Base-by-base conservation (phyloP, 1,140 invertebrate species). In the Ephestia elutella region DNA sequence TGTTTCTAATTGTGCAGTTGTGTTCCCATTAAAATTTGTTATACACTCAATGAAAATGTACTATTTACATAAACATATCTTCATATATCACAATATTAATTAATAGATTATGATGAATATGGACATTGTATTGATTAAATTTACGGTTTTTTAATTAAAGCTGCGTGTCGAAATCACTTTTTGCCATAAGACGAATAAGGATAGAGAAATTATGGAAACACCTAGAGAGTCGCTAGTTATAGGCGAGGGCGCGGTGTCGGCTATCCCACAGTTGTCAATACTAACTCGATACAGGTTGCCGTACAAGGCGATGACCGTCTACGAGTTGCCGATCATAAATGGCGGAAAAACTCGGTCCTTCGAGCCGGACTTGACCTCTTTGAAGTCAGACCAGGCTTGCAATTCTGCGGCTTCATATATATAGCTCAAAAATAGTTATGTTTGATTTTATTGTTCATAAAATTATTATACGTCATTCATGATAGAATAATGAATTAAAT, bases 211-310 rank as follows among this genome's bases (percentile, higher is more conserved):
- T 72, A 78, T 75, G 68, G 71, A 80, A 76, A 77, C 75, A 72
- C 68, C 68, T 77, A 75, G 67, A 75, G 66, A 80, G 68, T 68
- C 49, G 73, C 81, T 82, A 75, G 71, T 73, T 83, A 82, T 79
- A 71, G 62, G 59, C 66, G 69, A 68, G 66, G 66, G 65, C 56
- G 57, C 59, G 64, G 77, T 75, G 78, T 72, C 69, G 68, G 76
- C 70, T 82, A 82, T 83, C 79, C 79, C 82, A 85, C 81, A 86
- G 80, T 82, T 81, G 85, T 87, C 80, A 86, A 81, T 78, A 75
- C 71, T 63, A 70, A 70, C 68, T 56, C 73, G 68, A 62, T 62
- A 66, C 73, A 78, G 71, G 80, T 78, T 87, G 63, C 85, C 85
- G 59, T 87, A 87, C 73, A 87, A 73, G 85, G 85, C 66, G 63